Evolutionary conservation across 2,888 invertebrate species (phyloP), one percentile per base, ranked within the genome.

Genomic region (Lymantria monacha): DNA sequence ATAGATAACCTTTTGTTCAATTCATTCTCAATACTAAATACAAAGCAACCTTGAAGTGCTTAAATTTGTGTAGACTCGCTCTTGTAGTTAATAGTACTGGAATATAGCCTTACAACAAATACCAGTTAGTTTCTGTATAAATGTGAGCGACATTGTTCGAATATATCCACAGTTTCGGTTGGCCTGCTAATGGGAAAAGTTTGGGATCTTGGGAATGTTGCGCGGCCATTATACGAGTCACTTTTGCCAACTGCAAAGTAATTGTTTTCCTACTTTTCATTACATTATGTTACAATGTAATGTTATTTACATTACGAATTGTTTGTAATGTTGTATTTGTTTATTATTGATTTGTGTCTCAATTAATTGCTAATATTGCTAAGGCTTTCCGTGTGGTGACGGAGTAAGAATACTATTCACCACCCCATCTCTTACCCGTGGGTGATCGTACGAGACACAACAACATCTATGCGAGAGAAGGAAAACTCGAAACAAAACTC

Each of bases 161-260:
- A 22, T 22, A 22, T 22, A 22, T 22, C 22, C 22, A 22, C 70
- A 65, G 67, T 70, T 65, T 64, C 61, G 55, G 55, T 54, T 63
- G 61, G 59, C 61, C 59, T 64, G 55, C 54, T 81, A 76, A 79
- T 78, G 72, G 71, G 65, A 62, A 81, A 81, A 81, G 72, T 81
- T 81, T 69, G 22, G 61, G 68, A 58, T 55, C 66, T 63, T 68
- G 72, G 22, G 61, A 69, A 58, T 55, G 66, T 63, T 68, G 72
- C 71, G 71, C 71, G 65, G 58, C 63, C 61, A 61, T 59, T 61
- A 64, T 65, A 61, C 38, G 38, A 38, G 38, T 38, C 7, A 7
- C 12, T n/a, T n/a, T n/a, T 12, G 12, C 60, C 72, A 73, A 74
- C 63, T 66, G 72, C 72, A 71, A 72, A 73, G 61, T 67, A 69